Conservation (phyloP, 2,797 vertebrate genomes). For the Glossophaga mutica region DNA sequence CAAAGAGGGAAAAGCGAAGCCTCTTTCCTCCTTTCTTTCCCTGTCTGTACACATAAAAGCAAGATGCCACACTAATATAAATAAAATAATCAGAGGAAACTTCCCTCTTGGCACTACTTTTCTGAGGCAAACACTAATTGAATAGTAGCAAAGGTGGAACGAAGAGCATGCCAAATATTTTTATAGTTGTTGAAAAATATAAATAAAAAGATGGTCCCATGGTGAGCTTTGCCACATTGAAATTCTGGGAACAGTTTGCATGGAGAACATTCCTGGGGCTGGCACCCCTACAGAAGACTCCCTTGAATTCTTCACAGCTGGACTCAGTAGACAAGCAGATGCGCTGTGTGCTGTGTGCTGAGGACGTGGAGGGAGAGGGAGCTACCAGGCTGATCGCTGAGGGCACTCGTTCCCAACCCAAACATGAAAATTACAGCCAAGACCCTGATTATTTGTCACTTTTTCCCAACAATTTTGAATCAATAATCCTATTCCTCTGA, state of each 20-base stretch:
- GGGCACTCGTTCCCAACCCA: conserved; percentile 30
- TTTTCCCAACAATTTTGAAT: conserved; percentile 52
- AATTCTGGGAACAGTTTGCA: conserved; percentile 35
- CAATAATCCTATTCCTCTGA: not conserved
- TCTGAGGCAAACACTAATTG: conserved; percentile 7
- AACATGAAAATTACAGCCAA: conserved; percentile 49
- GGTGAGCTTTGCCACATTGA: not conserved
- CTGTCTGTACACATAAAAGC: conserved; percentile 3
- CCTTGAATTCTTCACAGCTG: conserved; percentile 55
- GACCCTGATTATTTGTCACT: conserved; percentile 43
- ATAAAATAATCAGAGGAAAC: conserved; percentile 52
- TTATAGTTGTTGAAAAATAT: conserved; percentile 18
- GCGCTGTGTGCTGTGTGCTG: not conserved
- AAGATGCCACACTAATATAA: conserved; percentile 16
- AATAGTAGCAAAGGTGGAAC: conserved; percentile 32
- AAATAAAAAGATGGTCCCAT: conserved; percentile 33
- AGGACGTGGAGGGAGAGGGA: conserved; percentile 16
- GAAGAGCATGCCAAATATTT: conserved; percentile 44
- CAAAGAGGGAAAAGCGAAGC: not conserved
- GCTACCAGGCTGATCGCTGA: conserved; percentile 22
- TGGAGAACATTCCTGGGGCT: conserved; percentile 27
- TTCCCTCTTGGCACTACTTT: conserved; percentile 35
- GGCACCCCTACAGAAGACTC: not conserved
- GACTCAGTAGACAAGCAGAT: conserved; percentile 13
- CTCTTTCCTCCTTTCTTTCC: not conserved